Evolutionary conservation across 2,113 vertebrate genomes (phyloP), one percentile per base, ranked within the genome.

Genomic region (Eupsittula cactorum): DNA sequence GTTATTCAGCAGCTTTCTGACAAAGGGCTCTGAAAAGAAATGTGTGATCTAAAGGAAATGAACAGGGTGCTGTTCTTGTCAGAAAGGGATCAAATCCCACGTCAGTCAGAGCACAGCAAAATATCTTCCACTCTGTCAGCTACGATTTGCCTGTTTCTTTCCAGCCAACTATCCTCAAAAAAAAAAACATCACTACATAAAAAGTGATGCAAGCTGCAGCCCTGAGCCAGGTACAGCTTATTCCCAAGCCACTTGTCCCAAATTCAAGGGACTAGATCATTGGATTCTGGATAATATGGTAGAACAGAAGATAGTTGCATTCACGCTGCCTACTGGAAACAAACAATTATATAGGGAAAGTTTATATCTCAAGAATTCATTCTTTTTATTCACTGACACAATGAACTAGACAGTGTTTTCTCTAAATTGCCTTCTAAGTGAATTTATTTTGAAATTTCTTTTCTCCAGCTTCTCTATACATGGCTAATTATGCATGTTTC

Each of bases 1-100:
- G 95, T 94, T 97, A 82, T 42, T 92, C 73, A 92, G 76, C 88
- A 93, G 95, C 96, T 95, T 97, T 82, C 82, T 96, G 93, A 96
- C 88, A 95, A 84, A 0, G 10, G 47, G 19, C 6, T 81, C 82
- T 52, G 60, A 68, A 65, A 42, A 78, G 88, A 64, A 79, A 78
- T 35, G 95, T 65, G 90, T 96, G 95, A 96, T 95, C 77, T 96
- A 64, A 96, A 92, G 82, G 69, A 92, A 96, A 92, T 6, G 75
- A 97, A 86, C 0, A 16, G 80, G 90, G 86, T 86, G 82, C 69
- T 95, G 90, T 93, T 96, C 92, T 84, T 81, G 88, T 76, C 83
- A 84, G 73, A 71, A 63, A 81, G 39, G 83, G 82, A 97, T 97
- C 92, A 95, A 94, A 96, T 96, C 83, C 83, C 88, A 55, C 0